A percentile compares a stretch with the other conserved stretches of the same genome.
phyloP scores from a whole-genome alignment of 30 jellyfish, hydroid and myxozoan genomes.

The Hydractinia symbiolongicarpus region DNA sequence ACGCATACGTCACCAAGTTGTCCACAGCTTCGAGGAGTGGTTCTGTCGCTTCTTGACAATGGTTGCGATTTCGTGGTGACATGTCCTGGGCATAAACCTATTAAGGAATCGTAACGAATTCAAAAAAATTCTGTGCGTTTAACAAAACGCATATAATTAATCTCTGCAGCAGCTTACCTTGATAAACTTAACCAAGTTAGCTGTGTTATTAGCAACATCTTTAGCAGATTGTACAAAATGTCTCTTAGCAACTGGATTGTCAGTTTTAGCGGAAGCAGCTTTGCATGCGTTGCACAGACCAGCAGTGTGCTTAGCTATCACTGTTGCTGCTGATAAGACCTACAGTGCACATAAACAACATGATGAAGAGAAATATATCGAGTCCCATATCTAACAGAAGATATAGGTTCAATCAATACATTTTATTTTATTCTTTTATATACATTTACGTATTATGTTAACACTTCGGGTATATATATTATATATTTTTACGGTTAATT shows the following conservation, averaged over 20 bases:
- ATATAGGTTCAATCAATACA: not conserved
- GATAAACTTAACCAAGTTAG: conserved; percentile 70
- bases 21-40: conserved; percentile 92
- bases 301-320: conserved; percentile 93
- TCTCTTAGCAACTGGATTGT: conserved; percentile 96
- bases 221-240: conserved; percentile 96
- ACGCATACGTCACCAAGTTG: conserved; percentile 83
- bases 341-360: not conserved
- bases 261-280: conserved; percentile 92
- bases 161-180: conserved; percentile 50
- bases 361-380: not conserved
- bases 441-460: not conserved
- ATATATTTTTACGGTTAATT: too few species aligned
- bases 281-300: conserved; percentile 96
- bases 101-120: not conserved
- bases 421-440: not conserved
- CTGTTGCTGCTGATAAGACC: conserved; percentile 95
- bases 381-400: not conserved
- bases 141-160: not conserved
- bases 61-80: conserved; percentile 56
- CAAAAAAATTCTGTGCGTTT: not conserved
- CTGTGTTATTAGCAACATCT: conserved; percentile 94
- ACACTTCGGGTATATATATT: not conserved
- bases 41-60: conserved; percentile 65
- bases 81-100: conserved; percentile 81